phyloP scores from a whole-genome alignment of 1,140 invertebrate genomes.

The Microplitis mediator region DNA sequence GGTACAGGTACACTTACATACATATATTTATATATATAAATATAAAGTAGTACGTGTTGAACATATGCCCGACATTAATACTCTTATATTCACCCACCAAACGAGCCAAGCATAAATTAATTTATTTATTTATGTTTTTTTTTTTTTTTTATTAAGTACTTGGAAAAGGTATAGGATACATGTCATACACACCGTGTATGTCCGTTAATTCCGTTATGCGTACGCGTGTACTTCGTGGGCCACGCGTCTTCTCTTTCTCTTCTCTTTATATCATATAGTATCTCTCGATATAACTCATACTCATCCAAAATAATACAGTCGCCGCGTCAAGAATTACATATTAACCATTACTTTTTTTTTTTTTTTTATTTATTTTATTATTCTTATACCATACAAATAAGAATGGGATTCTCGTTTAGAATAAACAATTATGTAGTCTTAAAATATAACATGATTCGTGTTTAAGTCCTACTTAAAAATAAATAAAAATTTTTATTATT shows the following conservation, averaged over 20 bases:
- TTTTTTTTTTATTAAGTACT: constrained; percentile 17
- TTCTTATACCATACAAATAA: background rate
- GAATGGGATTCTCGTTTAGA: too few species aligned
- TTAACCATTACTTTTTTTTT: background rate
- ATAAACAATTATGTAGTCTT: too few species aligned
- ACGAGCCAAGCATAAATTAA: background rate
- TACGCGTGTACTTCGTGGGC: constrained; percentile 12
- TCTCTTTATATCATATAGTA: too few species aligned
- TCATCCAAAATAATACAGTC: constrained; percentile 6
- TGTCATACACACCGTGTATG: background rate
- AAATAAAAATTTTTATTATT: too few species aligned
- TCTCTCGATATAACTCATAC: background rate
- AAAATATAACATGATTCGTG: too few species aligned
- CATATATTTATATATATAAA: too few species aligned
- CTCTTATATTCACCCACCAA: background rate
- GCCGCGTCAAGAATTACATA: background rate
- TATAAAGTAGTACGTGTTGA: background rate
- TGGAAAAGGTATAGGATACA: constrained; percentile 2
- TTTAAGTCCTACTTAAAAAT: too few species aligned
- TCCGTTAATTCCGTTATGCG: constrained; percentile 16
- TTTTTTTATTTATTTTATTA: too few species aligned
- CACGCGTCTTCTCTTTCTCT: constrained; percentile 5
- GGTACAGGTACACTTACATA: too few species aligned
- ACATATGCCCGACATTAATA: background rate
- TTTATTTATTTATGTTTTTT: background rate